These are phyloP conservation scores for Triops longicaudatus DNA, from an alignment of 1,140 invertebrate species.

Conservation along the genomic window DNA sequence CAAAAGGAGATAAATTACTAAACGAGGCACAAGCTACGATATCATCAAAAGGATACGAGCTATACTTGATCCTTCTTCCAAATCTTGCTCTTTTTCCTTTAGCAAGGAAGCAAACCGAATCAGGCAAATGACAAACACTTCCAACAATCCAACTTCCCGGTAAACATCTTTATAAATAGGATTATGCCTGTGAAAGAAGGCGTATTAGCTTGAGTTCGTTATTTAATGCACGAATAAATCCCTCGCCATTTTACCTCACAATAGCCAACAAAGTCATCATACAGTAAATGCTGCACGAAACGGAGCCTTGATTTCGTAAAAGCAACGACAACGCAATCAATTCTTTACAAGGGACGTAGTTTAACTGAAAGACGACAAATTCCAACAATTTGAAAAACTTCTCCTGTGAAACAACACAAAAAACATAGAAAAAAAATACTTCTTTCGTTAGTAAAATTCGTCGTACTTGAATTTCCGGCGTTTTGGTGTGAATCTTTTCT, in stretches of 20 bases:
- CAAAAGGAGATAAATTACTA: no score
- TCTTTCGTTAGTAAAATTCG: constrained; percentile 22
- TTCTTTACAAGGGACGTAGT: constrained; percentile 98
- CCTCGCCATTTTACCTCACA: constrained; percentile 51
- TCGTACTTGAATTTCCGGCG: constrained; percentile 77
- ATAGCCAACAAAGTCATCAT: constrained; percentile 82
- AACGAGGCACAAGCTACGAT: neutral
- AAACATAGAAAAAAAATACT: neutral
- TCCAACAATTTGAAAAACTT: constrained; percentile 94
- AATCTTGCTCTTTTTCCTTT: constrained; percentile 53
- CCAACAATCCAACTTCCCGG: constrained; percentile 91
- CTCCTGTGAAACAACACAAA: constrained; percentile 46
- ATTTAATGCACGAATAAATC: neutral
- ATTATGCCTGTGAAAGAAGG: constrained; percentile 59
- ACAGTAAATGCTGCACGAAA: constrained; percentile 73
- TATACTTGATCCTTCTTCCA: constrained; percentile 36
- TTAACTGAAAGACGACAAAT: constrained; percentile 92
- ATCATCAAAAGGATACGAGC: neutral
- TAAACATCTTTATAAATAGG: constrained; percentile 94
- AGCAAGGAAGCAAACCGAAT: constrained; percentile 71
- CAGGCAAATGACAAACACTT: constrained; percentile 91
- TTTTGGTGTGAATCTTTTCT: constrained; percentile 87
- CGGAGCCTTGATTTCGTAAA: constrained; percentile 69
- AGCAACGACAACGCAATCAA: constrained; percentile 90
- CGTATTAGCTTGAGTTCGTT: neutral